These are phyloP conservation scores for Nettapus auritus DNA, from an alignment of 2,113 vertebrate genomes.

Conservation along the genomic window DNA sequence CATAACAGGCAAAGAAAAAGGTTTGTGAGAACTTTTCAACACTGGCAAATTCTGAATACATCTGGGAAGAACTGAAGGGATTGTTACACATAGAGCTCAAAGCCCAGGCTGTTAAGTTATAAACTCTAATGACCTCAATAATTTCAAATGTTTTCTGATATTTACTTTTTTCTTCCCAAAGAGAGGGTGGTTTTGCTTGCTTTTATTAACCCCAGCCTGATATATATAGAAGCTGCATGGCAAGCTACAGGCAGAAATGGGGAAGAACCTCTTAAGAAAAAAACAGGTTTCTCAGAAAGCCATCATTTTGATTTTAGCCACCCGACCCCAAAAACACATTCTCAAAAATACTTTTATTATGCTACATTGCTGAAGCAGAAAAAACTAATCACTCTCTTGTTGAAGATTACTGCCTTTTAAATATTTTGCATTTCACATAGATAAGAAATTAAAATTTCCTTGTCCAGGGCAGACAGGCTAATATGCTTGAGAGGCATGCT, in stretches of 20 bases:
- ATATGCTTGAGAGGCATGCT: not conserved
- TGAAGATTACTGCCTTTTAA: slow-evolving; percentile 2
- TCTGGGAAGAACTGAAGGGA: not conserved
- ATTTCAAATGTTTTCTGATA: slow-evolving; percentile 55
- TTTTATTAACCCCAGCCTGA: not conserved
- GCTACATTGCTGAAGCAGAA: not conserved
- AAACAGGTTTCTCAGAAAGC: not conserved
- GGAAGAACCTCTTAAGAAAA: not conserved
- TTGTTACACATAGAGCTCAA: not conserved
- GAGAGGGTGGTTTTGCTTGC: not conserved
- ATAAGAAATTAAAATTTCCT: not conserved
- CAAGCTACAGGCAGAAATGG: not conserved
- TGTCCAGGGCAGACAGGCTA: not conserved
- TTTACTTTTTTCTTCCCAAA: not conserved
- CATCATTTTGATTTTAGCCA: not conserved
- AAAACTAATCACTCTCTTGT: not conserved
- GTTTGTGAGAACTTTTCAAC: not conserved
- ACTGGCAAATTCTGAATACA: slow-evolving; percentile 1
- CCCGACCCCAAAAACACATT: not conserved
- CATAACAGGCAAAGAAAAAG: not conserved
- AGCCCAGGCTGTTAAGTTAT: not conserved
- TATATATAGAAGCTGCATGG: not conserved
- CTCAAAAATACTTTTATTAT: not conserved
- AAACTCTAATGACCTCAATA: not conserved
- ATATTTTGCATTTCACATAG: not conserved